Base-by-base conservation (phyloP, 2,888 invertebrate genomes). In the Agrotis exclamationis region DNA sequence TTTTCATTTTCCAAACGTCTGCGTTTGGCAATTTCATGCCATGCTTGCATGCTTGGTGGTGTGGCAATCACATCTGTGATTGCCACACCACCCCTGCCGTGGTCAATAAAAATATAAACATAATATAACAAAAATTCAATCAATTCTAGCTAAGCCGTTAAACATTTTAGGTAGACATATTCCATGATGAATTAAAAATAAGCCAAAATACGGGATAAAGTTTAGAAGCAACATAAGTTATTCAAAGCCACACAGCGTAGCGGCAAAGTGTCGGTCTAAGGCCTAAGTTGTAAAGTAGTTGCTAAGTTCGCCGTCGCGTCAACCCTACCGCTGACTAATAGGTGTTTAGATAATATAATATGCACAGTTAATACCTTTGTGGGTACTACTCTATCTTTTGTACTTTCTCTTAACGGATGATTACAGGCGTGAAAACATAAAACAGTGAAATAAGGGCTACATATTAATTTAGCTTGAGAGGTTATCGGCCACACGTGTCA, bases 251-350 rank as follows among this genome's bases (percentile, higher is more conserved):
- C 72, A 79, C 63, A 72, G 71, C 62, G 70, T 13, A 24, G 60
- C 70, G 54, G 66, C 75, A 57, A 66, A 64, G 67, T 44, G 71
- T 68, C 67, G 58, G 67, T 67, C 71, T 58, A 63, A 75, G 72
- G 64, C 79, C 72, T 76, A 76, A 79, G 79, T 79, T 79, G 28
- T 63, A 53, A 79, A 79, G 79, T 79, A 79, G 75, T 79, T 79
- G 20, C 75, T 79, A 79, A 79, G 70, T 78, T 79, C 4, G 50
- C 51, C 45, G 57, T 65, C 22, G 72, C 39, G 22, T 28, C 69
- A 70, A 51, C 67, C 67, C 63, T 71, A 64, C 51, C 63, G 20
- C 48, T 62, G 62, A 58, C 71, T 76, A 79, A 72, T 79, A 76
- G 53, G 28, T 76, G 50, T 57, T 53, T 62, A 67, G 59, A 63